Conservation (phyloP, 2,113 vertebrate species). For the Parus major region DNA sequence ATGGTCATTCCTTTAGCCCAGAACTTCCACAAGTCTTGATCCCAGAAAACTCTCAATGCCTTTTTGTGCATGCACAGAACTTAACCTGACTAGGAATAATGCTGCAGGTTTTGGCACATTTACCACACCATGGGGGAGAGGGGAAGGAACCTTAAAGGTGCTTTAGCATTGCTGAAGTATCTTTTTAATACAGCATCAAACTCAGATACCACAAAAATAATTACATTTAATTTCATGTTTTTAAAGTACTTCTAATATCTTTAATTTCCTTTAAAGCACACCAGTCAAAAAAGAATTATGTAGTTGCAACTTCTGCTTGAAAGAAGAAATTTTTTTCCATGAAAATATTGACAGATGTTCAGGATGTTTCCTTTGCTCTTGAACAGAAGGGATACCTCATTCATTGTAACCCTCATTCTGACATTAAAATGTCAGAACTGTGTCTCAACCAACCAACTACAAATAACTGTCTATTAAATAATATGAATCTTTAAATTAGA, state of each 20-base stretch:
- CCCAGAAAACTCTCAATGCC: neutral
- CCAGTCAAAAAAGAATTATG: neutral
- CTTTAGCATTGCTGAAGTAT: neutral
- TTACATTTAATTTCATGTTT: neutral
- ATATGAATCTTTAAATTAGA: neutral
- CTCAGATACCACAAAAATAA: neutral
- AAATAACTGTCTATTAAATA: slow-evolving; percentile 5
- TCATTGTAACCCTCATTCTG: neutral
- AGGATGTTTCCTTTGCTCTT: slow-evolving; percentile 5
- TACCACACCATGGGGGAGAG: neutral
- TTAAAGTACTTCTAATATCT: neutral
- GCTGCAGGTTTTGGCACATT: neutral
- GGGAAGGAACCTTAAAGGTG: too few species aligned
- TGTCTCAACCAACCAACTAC: neutral
- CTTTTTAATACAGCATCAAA: neutral
- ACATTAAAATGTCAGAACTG: slow-evolving; percentile 8
- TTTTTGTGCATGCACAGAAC: neutral
- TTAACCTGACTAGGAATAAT: neutral
- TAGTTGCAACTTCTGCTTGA: neutral
- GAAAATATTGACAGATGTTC: neutral
- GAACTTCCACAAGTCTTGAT: rapidly evolving
- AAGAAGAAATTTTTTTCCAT: neutral
- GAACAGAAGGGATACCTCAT: slow-evolving; percentile 30
- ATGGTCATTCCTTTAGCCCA: neutral
- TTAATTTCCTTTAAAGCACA: neutral